Percentiles rank a stretch among this genome's conserved stretches.
These are phyloP conservation scores for Pseudolycoriella hygida DNA, from an alignment of 2,888 invertebrate species.

Conservation along the genomic window DNA sequence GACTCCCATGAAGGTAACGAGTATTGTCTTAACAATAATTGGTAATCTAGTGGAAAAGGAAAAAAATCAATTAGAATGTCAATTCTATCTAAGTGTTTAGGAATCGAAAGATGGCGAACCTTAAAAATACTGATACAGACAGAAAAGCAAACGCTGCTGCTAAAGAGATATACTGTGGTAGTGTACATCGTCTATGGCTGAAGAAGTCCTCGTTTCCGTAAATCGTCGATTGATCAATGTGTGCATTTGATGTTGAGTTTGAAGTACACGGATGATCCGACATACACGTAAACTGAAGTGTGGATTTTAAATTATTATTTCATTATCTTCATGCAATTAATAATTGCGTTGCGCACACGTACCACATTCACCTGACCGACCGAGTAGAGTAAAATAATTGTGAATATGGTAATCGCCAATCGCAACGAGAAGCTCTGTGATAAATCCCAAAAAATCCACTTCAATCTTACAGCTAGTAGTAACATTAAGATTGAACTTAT, in stretches of 20 bases:
- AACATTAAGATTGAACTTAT: constrained; percentile 72
- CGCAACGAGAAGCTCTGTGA: constrained; percentile 66
- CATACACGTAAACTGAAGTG: constrained; percentile 44
- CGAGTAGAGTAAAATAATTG: constrained; percentile 70
- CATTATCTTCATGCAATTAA: too few species aligned
- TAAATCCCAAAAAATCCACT: constrained; percentile 75
- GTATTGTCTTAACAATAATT: constrained; percentile 60
- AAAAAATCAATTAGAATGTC: neutral
- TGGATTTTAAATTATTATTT: constrained; percentile 5
- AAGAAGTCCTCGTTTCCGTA: constrained; percentile 19
- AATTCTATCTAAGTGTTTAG: neutral
- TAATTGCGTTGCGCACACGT: constrained; percentile 28
- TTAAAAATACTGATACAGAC: constrained; percentile 67
- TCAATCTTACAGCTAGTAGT: constrained; percentile 61
- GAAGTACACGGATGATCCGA: constrained; percentile 28
- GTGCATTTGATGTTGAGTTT: constrained; percentile 15
- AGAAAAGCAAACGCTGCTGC: constrained; percentile 73
- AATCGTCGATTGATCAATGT: constrained; percentile 16
- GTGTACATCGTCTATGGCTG: constrained; percentile 62
- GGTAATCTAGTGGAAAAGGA: constrained; percentile 56
- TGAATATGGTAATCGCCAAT: constrained; percentile 72
- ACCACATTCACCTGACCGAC: constrained; percentile 89
- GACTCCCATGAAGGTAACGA: constrained; percentile 60
- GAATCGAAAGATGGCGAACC: constrained; percentile 17
- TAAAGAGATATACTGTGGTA: constrained; percentile 74